Percentiles rank a stretch among this genome's conserved stretches.
phyloP scores from a whole-genome alignment of 2,797 vertebrate genomes.

The Monodelphis domestica region DNA sequence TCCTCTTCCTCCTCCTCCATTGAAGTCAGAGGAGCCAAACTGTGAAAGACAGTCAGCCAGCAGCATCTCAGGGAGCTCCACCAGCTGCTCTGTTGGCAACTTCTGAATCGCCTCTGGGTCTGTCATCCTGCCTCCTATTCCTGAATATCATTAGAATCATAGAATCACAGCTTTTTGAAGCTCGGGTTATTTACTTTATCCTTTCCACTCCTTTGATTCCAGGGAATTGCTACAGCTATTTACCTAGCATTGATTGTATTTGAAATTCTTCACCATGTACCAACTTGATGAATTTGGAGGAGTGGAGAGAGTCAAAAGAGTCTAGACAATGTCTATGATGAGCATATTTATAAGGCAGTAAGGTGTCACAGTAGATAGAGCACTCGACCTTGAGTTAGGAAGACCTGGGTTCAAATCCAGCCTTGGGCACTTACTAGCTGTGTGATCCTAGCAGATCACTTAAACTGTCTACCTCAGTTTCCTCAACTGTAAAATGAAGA shows the following conservation, averaged over 20 bases:
- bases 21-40: conserved; percentile 2
- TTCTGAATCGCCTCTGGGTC: conserved; percentile 67
- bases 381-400: neutral
- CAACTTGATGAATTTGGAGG: neutral
- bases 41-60: conserved; percentile 44
- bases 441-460: neutral
- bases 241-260: neutral
- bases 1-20: conserved; percentile 10
- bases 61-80: conserved; percentile 34
- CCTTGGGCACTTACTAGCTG: neutral
- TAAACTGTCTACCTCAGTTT: neutral
- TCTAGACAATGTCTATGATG: neutral
- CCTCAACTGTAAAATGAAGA: neutral
- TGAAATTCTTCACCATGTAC: neutral
- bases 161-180: neutral
- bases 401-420: neutral
- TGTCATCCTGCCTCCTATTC: conserved; percentile 50
- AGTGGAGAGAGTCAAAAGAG: neutral
- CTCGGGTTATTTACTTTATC: neutral
- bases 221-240: conserved; percentile 11
- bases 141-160: conserved; percentile 52
- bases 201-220: conserved; percentile 57
- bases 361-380: neutral
- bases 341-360: neutral
- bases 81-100: conserved; percentile 77